Percentiles rank a stretch among this genome's conserved stretches.
Evolutionary conservation across 1,140 invertebrate genomes (phyloP).

Genomic region (Panulirus ornatus): DNA sequence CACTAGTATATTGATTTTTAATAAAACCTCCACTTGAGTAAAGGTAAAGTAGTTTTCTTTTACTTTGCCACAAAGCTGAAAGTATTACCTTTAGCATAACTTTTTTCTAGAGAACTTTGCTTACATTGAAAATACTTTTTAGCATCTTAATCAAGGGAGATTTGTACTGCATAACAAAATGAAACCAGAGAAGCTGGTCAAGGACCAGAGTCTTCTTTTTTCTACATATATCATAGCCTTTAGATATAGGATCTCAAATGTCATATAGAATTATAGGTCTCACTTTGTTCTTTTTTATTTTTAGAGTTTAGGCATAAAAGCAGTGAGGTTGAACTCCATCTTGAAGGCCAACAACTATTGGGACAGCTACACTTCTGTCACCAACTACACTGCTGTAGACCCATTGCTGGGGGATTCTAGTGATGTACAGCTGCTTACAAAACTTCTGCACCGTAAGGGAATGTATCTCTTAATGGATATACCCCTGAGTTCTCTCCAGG

Average conservation of each 20-base stretch:
- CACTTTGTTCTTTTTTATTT: neutral
- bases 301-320: conserved; percentile 83
- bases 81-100: too few species aligned
- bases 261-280: neutral
- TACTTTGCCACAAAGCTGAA: too few species aligned
- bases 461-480: conserved; percentile 87
- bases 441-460: conserved; percentile 82
- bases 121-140: too few species aligned
- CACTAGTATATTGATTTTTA: too few species aligned
- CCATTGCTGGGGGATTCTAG: conserved; percentile 82
- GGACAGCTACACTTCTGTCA: conserved; percentile 83
- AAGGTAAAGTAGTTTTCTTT: too few species aligned
- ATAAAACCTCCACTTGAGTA: too few species aligned
- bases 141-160: too few species aligned
- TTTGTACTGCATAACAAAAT: too few species aligned
- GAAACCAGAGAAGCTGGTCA: too few species aligned
- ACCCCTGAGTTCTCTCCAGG: conserved; percentile 81
- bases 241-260: neutral
- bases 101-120: too few species aligned
- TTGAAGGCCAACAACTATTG: conserved; percentile 81
- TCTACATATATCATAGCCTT: too few species aligned
- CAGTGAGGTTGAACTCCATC: conserved; percentile 79
- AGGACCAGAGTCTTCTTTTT: too few species aligned
- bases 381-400: conserved; percentile 83
- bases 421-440: conserved; percentile 84